Evolutionary conservation across 1,140 invertebrate species (phyloP).

Genomic region (Drosophila auraria): DNA sequence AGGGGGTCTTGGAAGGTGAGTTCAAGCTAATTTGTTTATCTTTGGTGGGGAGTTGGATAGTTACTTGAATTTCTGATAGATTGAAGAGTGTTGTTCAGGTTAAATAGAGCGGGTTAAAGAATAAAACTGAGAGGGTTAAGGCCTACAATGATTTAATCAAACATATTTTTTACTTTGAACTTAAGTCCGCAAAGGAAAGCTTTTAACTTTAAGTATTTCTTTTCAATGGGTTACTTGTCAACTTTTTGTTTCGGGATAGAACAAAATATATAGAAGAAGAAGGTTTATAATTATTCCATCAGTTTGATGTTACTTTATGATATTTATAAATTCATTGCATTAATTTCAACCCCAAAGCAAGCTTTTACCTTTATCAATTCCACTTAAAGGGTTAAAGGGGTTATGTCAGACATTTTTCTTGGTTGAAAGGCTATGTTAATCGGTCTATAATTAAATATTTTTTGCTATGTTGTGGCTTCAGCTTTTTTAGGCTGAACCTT

Average conservation of each 20-base stretch:
- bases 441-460: not conserved
- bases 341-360: not conserved
- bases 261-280: not conserved
- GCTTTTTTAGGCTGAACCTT: not conserved
- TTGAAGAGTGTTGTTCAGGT: not conserved
- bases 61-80: not conserved
- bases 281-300: conserved; percentile 10
- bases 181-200: not conserved
- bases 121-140: rapidly evolving
- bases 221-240: not conserved
- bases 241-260: not conserved
- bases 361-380: not conserved
- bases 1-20: not conserved
- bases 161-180: not conserved
- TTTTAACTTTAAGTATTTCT: not conserved
- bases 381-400: too few species aligned
- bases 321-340: not conserved
- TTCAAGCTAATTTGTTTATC: conserved; percentile 23
- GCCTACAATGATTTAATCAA: too few species aligned
- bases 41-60: not conserved
- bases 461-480: not conserved
- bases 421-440: not conserved
- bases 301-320: not conserved
- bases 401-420: not conserved
- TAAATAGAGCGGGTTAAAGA: not conserved